phyloP scores from a whole-genome alignment of 2,113 vertebrate species.

The Perognathus longimembris region DNA sequence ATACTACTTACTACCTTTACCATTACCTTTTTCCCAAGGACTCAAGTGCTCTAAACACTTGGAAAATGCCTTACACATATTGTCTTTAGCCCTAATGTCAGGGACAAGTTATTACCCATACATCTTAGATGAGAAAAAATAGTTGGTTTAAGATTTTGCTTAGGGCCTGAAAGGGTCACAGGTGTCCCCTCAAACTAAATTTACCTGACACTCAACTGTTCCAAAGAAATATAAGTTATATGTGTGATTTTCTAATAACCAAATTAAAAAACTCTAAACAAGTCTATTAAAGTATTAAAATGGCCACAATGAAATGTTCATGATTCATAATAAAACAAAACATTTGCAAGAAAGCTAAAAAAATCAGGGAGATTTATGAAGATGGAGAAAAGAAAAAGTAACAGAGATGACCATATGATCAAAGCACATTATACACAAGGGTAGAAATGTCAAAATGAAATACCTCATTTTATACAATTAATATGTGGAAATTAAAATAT shows the following conservation, averaged over 20 bases:
- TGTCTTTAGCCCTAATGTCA: background rate
- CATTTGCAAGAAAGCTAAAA: too few species aligned
- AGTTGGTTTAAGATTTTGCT: slow-evolving; percentile 15
- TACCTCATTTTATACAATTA: too few species aligned
- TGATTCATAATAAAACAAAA: too few species aligned
- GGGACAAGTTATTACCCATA: background rate
- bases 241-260: background rate
- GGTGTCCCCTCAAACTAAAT: background rate
- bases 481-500: too few species aligned
- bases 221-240: background rate
- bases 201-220: background rate
- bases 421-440: too few species aligned
- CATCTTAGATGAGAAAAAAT: background rate
- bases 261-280: background rate
- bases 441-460: too few species aligned
- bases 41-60: background rate
- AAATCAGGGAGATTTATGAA: too few species aligned
- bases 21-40: background rate
- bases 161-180: background rate
- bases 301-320: too few species aligned
- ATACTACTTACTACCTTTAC: too few species aligned
- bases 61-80: background rate
- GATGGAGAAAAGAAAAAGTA: too few species aligned
- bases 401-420: too few species aligned
- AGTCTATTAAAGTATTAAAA: background rate